These are phyloP conservation scores for Hydra vulgaris DNA, from an alignment of 30 jellyfish, hydroid and myxozoan genomes.

Conservation along the genomic window DNA sequence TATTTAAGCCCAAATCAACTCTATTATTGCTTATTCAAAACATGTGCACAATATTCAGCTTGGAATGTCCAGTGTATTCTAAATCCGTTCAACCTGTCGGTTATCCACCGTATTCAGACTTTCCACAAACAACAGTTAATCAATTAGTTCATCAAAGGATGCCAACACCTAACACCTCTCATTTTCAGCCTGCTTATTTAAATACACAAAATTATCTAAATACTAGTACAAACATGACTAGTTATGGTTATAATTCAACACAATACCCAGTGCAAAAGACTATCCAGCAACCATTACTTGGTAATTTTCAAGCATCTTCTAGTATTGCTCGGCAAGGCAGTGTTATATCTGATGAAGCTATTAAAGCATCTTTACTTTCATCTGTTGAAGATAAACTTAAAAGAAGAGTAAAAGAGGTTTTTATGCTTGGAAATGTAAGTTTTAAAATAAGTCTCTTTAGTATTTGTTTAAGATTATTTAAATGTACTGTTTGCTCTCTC, in stretches of 20 bases:
- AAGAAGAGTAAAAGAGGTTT: conserved; percentile 81
- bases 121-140: conserved; percentile 37
- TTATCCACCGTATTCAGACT: conserved; percentile 26
- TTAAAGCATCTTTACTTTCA: conserved; percentile 60
- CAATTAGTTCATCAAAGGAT: conserved; percentile 48
- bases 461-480: background rate
- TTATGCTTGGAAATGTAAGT: conserved; percentile 70
- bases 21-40: conserved; percentile 36
- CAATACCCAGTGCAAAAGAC: conserved; percentile 31
- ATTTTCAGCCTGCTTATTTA: background rate
- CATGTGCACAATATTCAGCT: conserved; percentile 52
- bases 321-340: conserved; percentile 22
- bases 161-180: conserved; percentile 68
- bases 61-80: conserved; percentile 79
- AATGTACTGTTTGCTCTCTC: too few relatives aligned
- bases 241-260: conserved; percentile 19
- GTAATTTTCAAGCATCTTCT: background rate
- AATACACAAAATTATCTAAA: conserved; percentile 1
- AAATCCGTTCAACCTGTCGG: conserved; percentile 25
- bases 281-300: conserved; percentile 25
- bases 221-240: conserved; percentile 20
- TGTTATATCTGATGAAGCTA: conserved; percentile 45
- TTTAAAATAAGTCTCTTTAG: background rate
- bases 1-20: conserved; percentile 55
- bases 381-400: conserved; percentile 79